Percentiles rank a stretch among this genome's conserved stretches.
These are phyloP conservation scores for Tenthredo distinguenda DNA, from an alignment of 2,888 invertebrate genomes.

Conservation along the genomic window DNA sequence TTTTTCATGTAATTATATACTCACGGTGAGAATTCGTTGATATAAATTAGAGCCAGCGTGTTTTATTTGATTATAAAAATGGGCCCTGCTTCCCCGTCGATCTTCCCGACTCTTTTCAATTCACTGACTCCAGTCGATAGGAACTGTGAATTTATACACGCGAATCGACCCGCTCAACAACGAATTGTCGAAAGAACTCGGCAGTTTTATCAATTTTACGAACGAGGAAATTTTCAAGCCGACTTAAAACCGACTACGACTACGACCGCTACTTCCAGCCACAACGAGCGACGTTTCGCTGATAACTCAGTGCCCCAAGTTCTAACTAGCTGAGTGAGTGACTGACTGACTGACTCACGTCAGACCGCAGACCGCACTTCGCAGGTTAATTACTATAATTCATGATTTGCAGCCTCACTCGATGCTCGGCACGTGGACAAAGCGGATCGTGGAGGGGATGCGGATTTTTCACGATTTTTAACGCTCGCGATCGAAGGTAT, in stretches of 20 bases:
- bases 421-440: slow-evolving; percentile 5
- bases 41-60: slow-evolving; percentile 76
- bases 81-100: not conserved
- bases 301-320: slow-evolving; percentile 64
- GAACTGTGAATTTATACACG: not conserved
- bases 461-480: not conserved
- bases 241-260: not conserved
- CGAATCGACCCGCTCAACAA: no score
- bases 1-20: slow-evolving; percentile 58
- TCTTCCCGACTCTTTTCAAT: not conserved
- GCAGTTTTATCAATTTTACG: not conserved
- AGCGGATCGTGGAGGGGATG: not conserved
- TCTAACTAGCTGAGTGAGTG: not conserved
- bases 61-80: slow-evolving; percentile 52
- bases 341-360: not conserved
- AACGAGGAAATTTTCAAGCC: not conserved
- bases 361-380: not conserved
- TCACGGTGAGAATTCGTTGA: slow-evolving; percentile 71
- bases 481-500: not conserved
- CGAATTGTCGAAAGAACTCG: not conserved
- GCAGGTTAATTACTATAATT: not conserved
- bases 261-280: slow-evolving; percentile 66
- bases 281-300: slow-evolving; percentile 74
- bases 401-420: not conserved
- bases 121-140: not conserved